Evolutionary conservation across 2,888 invertebrate genomes (phyloP), one percentile per base, ranked within the genome.

Genomic region (Sesia bembeciformis): DNA sequence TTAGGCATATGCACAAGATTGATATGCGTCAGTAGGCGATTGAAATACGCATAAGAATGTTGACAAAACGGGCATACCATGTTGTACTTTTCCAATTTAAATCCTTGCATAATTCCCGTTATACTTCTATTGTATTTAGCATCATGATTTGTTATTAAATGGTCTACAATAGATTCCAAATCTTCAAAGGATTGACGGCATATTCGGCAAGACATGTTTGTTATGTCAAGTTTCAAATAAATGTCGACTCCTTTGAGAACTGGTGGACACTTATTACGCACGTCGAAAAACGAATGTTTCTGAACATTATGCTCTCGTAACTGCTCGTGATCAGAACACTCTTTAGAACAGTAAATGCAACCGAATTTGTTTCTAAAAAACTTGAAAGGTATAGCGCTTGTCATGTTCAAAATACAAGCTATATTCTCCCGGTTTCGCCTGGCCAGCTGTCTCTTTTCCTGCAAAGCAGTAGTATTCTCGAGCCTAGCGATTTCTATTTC

Each of bases 371-470:
- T 71, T 58, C 66, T 68, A 53, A 65, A 71, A 51, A 66, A 74
- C n/a, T 72, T 72, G 40, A 78, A 78, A 1, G 76, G 78, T 39
- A 74, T 54, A 0, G 68, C 72, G 0, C 70, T 76, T 0, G 67
- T 65, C 62, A 67, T 67, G 52, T 68, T 69, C 1, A 72, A 54
- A 6, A 72, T 58, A 7, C 57, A 60, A 4, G 64, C 60, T 6
- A 73, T 63, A 50, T 67, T 71, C 40, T 57, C 56, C 5, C 61
- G 23, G 55, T 52, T 54, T 42, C 46, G 46, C 49, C 52, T 52
- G 49, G 51, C 42, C 53, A 58, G 53, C 51, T 54, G 23, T 40
- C 54, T 55, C 53, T 54, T 3, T 52, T 38, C 39, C 53, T 52
- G 8, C 40, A 52, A 7, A 23, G 23, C 23, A 23, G 23, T 23